A percentile compares a stretch with the other conserved stretches of the same genome.
These are phyloP conservation scores for Sanderia malayensis DNA, from an alignment of 30 jellyfish, hydroid and myxozoan genomes.

Conservation along the genomic window DNA sequence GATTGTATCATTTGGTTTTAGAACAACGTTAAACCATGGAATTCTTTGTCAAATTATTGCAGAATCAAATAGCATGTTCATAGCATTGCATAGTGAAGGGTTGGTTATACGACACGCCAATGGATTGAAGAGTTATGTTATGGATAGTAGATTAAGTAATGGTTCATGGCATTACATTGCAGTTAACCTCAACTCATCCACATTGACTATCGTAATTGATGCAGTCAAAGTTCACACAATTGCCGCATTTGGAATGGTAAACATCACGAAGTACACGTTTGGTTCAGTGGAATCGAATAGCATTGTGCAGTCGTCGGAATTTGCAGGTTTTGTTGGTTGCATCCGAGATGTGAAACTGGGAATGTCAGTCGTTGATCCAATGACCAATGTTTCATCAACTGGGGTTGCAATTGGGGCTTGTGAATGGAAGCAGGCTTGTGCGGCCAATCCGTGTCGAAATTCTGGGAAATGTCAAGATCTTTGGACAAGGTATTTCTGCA, in stretches of 20 bases:
- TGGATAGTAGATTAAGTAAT: constrained; percentile 11
- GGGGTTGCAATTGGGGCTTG: constrained; percentile 60
- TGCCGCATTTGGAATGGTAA: neutral
- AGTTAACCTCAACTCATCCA: neutral
- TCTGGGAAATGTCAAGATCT: constrained; percentile 46
- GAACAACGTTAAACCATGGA: constrained; percentile 56
- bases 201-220: constrained; percentile 9
- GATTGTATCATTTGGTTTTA: constrained; percentile 8
- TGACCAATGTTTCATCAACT: constrained; percentile 8
- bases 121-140: neutral
- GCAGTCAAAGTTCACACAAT: neutral
- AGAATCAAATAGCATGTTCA: neutral
- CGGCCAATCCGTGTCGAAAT: constrained; percentile 24
- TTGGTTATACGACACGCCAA: neutral
- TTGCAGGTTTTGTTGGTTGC: constrained; percentile 55
- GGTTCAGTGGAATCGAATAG: constrained; percentile 3
- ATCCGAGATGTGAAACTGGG: constrained; percentile 35
- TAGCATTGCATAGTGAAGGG: constrained; percentile 25
- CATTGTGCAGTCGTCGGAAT: neutral
- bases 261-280: neutral
- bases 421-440: constrained; percentile 29
- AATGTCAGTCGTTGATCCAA: constrained; percentile 4
- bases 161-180: constrained; percentile 38
- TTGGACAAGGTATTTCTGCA: constrained; percentile 36
- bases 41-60: constrained; percentile 9